Conservation (phyloP, 1,140 invertebrate species). For the Tetragonula clypearis region DNA sequence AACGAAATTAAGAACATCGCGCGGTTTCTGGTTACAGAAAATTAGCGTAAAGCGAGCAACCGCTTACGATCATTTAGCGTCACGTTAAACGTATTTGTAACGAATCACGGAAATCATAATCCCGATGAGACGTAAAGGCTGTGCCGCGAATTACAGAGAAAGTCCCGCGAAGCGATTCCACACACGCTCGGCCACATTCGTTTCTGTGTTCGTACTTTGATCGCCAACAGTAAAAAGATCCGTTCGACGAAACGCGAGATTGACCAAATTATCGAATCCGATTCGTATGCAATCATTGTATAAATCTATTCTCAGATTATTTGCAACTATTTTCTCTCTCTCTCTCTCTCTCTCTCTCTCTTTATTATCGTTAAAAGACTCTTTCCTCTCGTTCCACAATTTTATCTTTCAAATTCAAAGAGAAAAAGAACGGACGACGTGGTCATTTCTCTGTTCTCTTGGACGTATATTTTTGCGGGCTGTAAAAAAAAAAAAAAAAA, state of each 20-base stretch:
- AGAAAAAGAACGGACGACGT: background rate
- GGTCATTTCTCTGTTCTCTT: background rate
- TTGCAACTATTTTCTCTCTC: background rate
- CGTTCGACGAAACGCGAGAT: conserved; percentile 43
- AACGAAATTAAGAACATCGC: conserved; percentile 28
- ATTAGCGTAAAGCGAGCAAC: conserved; percentile 31
- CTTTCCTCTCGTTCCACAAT: background rate
- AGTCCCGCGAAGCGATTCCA: conserved; percentile 26
- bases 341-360: no score
- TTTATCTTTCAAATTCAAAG: background rate
- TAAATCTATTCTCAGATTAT: background rate
- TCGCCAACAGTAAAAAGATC: conserved; percentile 23
- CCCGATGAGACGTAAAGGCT: conserved; percentile 40
- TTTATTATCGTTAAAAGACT: background rate
- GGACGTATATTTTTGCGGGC: background rate
- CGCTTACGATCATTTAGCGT: conserved; percentile 47
- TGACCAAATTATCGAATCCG: conserved; percentile 19
- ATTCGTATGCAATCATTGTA: no score
- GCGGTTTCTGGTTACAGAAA: conserved; percentile 31
- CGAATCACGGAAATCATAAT: conserved; percentile 63
- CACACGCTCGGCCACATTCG: background rate
- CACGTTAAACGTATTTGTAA: conserved; percentile 50
- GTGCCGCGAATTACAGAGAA: conserved; percentile 57
- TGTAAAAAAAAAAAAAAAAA: conserved; percentile 8
- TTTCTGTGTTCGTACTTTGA: background rate